phyloP scores from a whole-genome alignment of 2,113 vertebrate genomes.

The Mystacornis crossleyi region DNA sequence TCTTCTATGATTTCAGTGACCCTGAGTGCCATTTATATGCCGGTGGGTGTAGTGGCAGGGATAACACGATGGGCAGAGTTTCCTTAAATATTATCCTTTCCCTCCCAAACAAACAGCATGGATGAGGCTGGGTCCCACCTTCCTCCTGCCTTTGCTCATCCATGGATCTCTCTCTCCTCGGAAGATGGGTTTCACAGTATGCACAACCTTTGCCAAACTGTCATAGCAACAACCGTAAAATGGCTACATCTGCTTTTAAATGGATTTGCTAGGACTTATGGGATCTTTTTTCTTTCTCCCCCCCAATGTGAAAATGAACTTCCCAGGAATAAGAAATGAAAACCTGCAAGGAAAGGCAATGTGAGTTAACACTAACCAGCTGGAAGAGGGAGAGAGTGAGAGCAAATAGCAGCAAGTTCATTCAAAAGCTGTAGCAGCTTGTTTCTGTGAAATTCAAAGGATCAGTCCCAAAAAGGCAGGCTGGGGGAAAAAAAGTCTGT shows the following conservation, averaged over 20 bases:
- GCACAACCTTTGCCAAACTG: conserved; percentile 46
- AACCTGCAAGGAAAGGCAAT: conserved; percentile 29
- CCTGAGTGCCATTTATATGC: rapidly evolving
- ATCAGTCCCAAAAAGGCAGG: conserved; percentile 31
- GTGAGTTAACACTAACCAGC: conserved; percentile 64
- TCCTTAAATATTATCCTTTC: not conserved
- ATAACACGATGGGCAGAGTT: rapidly evolving
- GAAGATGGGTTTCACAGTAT: conserved; percentile 23
- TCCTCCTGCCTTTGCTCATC: not conserved
- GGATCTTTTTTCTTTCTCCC: not conserved
- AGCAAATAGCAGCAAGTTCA: conserved; percentile 46
- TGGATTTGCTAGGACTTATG: conserved; percentile 38
- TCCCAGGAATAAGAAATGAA: conserved; percentile 61
- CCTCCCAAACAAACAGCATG: too few relatives aligned
- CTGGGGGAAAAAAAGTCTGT: not conserved
- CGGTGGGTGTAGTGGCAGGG: not conserved
- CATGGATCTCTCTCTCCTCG: not conserved
- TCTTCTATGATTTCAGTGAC: not conserved
- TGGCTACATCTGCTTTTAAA: conserved; percentile 43
- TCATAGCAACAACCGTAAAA: conserved; percentile 50
- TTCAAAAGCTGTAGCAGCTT: conserved; percentile 20
- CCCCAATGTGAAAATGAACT: conserved; percentile 59
- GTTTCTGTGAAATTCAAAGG: conserved; percentile 29
- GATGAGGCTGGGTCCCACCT: not conserved
- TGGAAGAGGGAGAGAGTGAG: conserved; percentile 38